Evolutionary conservation across 1,140 invertebrate species (phyloP).

Genomic region (Zaprionus kolodkinae): DNA sequence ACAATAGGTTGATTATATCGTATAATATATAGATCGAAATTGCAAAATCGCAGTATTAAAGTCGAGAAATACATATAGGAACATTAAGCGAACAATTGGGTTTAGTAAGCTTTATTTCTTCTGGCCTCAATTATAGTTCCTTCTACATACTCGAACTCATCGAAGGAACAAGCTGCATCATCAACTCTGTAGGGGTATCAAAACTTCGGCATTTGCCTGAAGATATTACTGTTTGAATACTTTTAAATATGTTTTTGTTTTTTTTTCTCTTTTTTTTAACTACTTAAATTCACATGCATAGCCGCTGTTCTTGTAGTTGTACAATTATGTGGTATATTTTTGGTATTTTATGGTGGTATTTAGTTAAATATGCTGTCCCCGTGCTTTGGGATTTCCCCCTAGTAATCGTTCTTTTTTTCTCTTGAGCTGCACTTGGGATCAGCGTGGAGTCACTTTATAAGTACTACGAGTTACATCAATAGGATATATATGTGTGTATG

Average conservation of each 20-base stretch:
- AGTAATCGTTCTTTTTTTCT: neutral
- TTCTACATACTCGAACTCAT: neutral
- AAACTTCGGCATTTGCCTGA: neutral
- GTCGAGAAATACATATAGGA: too few relatives aligned
- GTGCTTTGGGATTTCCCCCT: too few relatives aligned
- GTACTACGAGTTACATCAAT: slow-evolving; percentile 5
- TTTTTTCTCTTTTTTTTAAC: neutral
- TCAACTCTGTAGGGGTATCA: neutral
- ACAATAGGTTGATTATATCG: neutral
- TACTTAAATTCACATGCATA: slow-evolving; percentile 3
- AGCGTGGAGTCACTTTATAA: neutral
- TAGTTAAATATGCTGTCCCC: neutral
- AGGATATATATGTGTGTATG: neutral
- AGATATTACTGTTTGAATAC: neutral
- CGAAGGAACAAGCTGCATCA: neutral
- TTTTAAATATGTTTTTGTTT: neutral
- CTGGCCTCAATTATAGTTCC: too few relatives aligned
- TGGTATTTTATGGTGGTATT: neutral
- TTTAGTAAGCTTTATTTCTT: too few relatives aligned
- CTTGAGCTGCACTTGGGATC: neutral
- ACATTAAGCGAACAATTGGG: too few relatives aligned
- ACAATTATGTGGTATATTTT: neutral
- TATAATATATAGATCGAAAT: too few relatives aligned
- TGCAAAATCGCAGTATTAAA: too few relatives aligned
- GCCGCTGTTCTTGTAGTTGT: slow-evolving; percentile 1